phyloP scores from a whole-genome alignment of 2,113 vertebrate species.

The Hyperoodon ampullatus region DNA sequence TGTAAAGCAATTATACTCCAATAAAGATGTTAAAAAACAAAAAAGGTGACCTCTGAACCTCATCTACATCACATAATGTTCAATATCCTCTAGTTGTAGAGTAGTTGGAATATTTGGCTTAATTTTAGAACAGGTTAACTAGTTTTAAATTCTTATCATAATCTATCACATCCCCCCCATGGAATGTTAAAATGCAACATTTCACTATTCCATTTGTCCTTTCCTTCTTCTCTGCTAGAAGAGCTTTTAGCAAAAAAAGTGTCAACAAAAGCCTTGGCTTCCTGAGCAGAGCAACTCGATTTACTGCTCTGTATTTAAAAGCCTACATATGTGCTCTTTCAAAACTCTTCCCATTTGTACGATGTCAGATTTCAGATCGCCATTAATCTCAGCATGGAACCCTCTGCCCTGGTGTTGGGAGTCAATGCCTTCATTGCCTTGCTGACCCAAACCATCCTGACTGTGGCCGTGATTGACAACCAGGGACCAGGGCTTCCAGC shows the following conservation, averaged over 20 bases:
- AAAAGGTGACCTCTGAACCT: not conserved
- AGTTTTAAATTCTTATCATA: not conserved
- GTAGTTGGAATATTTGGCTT: not conserved
- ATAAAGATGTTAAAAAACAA: not conserved
- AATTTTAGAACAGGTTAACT: not conserved
- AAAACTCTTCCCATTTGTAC: not conserved
- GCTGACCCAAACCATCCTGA: conserved; percentile 88
- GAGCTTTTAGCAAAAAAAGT: not conserved
- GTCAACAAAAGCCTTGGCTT: not conserved
- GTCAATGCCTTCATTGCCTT: conserved; percentile 88
- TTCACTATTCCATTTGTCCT: not conserved
- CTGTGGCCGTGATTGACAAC: conserved; percentile 87
- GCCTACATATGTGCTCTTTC: not conserved
- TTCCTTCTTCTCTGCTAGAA: not conserved
- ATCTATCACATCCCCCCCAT: not conserved
- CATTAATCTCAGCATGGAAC: conserved; percentile 87
- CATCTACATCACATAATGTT: not conserved
- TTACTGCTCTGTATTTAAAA: not conserved
- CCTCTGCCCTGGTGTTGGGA: conserved; percentile 90
- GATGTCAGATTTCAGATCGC: conserved; percentile 89
- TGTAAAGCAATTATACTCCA: not conserved
- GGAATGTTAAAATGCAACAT: not conserved
- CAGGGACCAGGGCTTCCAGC: conserved; percentile 86
- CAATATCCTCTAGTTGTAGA: not conserved
- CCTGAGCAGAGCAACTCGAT: not conserved